Percentiles rank a stretch among this genome's conserved stretches.
Conservation (phyloP, 2,113 vertebrate species). For the Machaerirhynchus nigripectus region DNA sequence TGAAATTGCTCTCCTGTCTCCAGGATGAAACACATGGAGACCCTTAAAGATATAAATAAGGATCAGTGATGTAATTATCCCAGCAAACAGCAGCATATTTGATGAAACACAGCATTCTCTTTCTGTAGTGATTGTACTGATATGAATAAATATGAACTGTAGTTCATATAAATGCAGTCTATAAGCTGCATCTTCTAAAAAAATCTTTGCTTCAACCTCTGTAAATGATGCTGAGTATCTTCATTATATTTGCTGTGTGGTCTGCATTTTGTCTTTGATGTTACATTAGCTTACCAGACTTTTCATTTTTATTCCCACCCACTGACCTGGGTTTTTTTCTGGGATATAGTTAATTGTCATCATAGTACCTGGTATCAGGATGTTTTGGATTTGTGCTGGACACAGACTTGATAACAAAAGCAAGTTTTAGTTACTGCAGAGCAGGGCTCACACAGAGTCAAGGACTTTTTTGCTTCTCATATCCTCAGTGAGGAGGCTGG, state of each 20-base stretch:
- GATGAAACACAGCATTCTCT: not conserved
- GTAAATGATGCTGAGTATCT: not conserved
- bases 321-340: not conserved
- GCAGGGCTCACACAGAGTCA: not conserved
- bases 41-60: not conserved
- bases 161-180: not conserved
- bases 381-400: not conserved
- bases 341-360: not conserved
- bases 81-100: not conserved
- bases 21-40: not conserved
- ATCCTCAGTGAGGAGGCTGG: accelerated
- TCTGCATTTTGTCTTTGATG: not conserved
- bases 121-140: not conserved
- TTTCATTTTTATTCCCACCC: not conserved
- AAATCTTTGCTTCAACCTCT: not conserved
- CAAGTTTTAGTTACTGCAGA: not conserved
- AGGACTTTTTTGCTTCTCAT: not conserved
- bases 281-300: not conserved
- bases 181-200: not conserved
- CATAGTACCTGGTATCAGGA: not conserved
- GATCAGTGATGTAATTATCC: not conserved
- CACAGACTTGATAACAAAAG: not conserved
- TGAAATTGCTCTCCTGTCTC: not conserved
- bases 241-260: not conserved
- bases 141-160: not conserved